These are phyloP conservation scores for Tylochromis polylepis DNA, from an alignment of 2,113 vertebrate genomes.

Conservation along the genomic window DNA sequence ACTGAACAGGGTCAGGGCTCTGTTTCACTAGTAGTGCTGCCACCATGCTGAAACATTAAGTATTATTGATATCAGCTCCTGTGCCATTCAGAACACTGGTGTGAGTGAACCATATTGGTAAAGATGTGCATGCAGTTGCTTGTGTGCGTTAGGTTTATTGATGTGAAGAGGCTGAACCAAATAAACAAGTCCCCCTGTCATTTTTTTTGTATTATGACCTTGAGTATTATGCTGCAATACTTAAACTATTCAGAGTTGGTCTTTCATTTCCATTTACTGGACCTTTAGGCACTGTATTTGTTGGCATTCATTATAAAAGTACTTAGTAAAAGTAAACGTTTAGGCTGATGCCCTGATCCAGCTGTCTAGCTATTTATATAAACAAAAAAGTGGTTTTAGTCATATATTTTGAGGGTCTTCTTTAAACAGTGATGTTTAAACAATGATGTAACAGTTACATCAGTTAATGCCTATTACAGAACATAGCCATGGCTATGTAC, in stretches of 20 bases:
- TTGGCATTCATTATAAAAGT: not conserved
- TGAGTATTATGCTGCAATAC: not conserved
- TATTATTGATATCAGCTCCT: conserved; percentile 9
- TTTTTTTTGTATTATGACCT: not conserved
- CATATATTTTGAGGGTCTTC: not conserved
- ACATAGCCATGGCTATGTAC: not conserved
- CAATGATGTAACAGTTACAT: not conserved
- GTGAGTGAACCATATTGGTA: not conserved
- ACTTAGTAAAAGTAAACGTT: not conserved
- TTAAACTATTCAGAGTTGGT: not conserved
- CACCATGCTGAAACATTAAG: not conserved
- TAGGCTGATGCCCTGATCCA: not conserved
- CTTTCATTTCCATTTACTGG: not conserved
- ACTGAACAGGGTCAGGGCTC: conserved; percentile 61
- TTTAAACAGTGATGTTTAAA: not conserved
- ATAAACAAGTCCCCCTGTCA: not conserved
- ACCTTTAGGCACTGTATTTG: not conserved
- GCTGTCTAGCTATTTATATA: not conserved
- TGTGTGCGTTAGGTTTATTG: not conserved
- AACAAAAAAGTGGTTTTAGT: not conserved
- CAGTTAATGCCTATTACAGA: not conserved
- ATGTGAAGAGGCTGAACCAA: not conserved
- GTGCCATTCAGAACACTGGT: not conserved
- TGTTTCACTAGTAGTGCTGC: not conserved
- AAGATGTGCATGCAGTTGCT: not conserved